Evolutionary conservation across 2,113 vertebrate species (phyloP).

Genomic region (Actinemys pallida): DNA sequence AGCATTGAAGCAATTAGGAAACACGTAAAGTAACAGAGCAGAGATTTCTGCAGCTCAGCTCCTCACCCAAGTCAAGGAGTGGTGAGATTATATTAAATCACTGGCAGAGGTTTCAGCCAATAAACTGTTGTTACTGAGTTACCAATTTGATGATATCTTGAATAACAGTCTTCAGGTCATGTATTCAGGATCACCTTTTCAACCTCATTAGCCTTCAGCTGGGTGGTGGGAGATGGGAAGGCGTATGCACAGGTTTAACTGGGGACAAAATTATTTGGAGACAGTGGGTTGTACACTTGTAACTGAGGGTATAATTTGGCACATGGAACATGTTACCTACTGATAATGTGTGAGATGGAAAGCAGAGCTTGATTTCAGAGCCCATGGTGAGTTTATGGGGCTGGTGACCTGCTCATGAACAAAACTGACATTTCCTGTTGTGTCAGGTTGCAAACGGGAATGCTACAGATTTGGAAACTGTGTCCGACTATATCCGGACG

Average conservation of each 20-base stretch:
- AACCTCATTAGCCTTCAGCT: background rate
- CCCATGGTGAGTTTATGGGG: rapidly evolving
- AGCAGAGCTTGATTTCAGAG: background rate
- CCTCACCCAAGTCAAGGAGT: conserved; percentile 64
- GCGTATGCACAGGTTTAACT: rapidly evolving
- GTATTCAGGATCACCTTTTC: background rate
- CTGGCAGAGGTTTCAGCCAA: conserved; percentile 57
- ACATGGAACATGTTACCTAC: background rate
- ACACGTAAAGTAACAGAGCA: conserved; percentile 61
- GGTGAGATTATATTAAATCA: conserved; percentile 61
- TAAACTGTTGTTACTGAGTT: conserved; percentile 33
- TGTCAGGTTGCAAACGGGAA: background rate
- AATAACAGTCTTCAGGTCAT: background rate
- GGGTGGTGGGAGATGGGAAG: background rate
- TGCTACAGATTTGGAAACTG: background rate
- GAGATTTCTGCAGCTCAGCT: conserved; percentile 56
- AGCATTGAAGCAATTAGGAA: conserved; percentile 71
- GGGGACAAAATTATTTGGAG: background rate
- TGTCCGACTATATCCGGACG: background rate
- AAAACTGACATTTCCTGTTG: background rate
- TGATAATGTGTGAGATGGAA: background rate
- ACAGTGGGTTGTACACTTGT: rapidly evolving
- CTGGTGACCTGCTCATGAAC: background rate
- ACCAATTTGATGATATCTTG: background rate
- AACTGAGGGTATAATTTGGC: background rate